Conservation (phyloP, 1,140 invertebrate species). For the Cyclargus thomasi region DNA sequence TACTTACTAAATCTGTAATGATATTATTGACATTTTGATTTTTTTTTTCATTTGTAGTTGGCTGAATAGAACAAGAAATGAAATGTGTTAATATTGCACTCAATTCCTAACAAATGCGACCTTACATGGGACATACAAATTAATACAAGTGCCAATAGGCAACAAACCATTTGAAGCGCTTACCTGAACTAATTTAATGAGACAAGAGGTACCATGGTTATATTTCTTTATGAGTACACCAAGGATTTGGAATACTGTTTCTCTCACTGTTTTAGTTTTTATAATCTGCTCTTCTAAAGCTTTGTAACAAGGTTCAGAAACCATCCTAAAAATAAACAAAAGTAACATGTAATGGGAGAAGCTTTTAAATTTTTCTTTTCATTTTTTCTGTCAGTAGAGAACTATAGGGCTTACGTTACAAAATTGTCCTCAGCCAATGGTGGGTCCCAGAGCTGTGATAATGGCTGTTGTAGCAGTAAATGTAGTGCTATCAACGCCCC, state of each 20-base stretch:
- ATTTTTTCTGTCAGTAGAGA: too few species aligned
- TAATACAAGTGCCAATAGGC: neutral
- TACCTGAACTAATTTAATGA: constrained; percentile 81
- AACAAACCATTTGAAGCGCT: constrained; percentile 14
- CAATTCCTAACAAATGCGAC: too few species aligned
- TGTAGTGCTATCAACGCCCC: constrained; percentile 80
- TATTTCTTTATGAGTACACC: constrained; percentile 88
- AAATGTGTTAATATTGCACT: too few species aligned
- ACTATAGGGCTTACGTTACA: constrained; percentile 64
- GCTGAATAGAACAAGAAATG: too few species aligned
- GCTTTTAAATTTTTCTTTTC: too few species aligned
- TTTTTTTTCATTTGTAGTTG: too few species aligned
- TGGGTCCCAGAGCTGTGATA: constrained; percentile 86
- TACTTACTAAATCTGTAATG: too few species aligned
- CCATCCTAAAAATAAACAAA: constrained; percentile 70
- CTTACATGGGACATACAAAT: neutral
- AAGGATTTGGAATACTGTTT: constrained; percentile 85
- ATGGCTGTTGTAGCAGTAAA: constrained; percentile 79
- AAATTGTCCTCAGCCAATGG: constrained; percentile 89
- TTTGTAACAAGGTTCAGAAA: constrained; percentile 84
- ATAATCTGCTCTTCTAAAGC: constrained; percentile 80
- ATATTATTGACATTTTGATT: too few species aligned
- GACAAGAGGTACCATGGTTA: constrained; percentile 83
- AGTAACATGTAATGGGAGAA: constrained; percentile 3
- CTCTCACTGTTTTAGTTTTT: constrained; percentile 80